A percentile compares a stretch with the other conserved stretches of the same genome.
These are phyloP conservation scores for Nothobranchius kuhntae DNA, from an alignment of 2,113 vertebrate species.

Conservation along the genomic window DNA sequence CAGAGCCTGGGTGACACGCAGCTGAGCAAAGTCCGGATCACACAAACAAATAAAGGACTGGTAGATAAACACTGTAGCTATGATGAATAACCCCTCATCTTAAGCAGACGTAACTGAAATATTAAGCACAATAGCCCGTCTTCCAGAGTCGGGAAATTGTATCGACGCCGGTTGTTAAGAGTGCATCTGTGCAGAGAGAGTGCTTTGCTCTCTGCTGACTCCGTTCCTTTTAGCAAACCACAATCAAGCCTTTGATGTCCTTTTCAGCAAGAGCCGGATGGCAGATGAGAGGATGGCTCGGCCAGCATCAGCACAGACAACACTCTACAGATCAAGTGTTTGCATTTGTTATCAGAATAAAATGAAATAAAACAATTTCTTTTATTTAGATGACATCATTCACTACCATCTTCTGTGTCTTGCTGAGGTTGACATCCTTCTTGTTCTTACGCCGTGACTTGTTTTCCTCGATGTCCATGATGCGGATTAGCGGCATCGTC, in stretches of 20 bases:
- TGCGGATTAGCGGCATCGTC: conserved; percentile 95
- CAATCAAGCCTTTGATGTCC: conserved; percentile 47
- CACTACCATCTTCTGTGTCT: conserved; percentile 96
- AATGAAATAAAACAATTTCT: not conserved
- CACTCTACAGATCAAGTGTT: not conserved
- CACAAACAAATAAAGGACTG: too few species aligned
- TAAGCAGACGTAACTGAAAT: conserved; percentile 6
- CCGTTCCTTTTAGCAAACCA: conserved; percentile 30
- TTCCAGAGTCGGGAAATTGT: not conserved
- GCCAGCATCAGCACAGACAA: not conserved
- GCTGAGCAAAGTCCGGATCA: too few species aligned
- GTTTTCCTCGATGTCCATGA: conserved; percentile 94
- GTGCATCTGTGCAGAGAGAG: conserved; percentile 21
- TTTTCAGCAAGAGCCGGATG: conserved; percentile 14
- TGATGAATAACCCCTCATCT: conserved; percentile 7
- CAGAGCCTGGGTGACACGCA: not conserved
- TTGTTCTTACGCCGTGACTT: conserved; percentile 86
- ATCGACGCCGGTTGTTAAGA: not conserved
- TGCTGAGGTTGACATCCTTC: conserved; percentile 96
- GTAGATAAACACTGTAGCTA: too few species aligned
- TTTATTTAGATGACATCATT: not conserved
- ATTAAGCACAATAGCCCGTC: conserved; percentile 15
- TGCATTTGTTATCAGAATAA: not conserved
- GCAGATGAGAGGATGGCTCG: conserved; percentile 19
- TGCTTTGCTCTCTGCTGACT: conserved; percentile 17